phyloP scores from a whole-genome alignment of 1,140 invertebrate species.

The Nasonia vitripennis region DNA sequence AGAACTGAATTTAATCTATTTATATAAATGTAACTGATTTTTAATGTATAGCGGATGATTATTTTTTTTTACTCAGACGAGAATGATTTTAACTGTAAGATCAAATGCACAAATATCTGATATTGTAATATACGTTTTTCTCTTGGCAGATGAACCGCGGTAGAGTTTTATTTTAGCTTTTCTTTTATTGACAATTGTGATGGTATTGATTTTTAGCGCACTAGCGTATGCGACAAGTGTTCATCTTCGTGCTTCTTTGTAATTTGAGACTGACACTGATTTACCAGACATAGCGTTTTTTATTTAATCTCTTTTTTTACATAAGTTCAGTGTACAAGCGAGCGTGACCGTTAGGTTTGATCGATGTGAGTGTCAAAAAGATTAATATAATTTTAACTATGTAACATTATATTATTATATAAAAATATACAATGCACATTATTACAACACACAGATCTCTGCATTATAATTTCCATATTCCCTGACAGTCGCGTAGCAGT shows the following conservation, averaged over 20 bases:
- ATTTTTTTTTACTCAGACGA: neutral
- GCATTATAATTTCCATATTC: conserved; percentile 4
- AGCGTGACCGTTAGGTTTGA: conserved; percentile 29
- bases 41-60: neutral
- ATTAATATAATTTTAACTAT: conserved; percentile 45
- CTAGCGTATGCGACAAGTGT: neutral
- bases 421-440: conserved; percentile 51
- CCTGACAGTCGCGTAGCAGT: neutral
- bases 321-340: conserved; percentile 37
- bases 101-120: conserved; percentile 19
- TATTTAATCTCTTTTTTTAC: conserved; percentile 47
- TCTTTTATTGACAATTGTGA: neutral
- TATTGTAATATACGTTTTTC: conserved; percentile 14
- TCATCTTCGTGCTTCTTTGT: neutral
- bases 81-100: neutral
- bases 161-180: neutral
- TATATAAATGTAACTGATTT: neutral
- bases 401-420: conserved; percentile 48
- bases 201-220: neutral
- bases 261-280: conserved; percentile 46
- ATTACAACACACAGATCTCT: conserved; percentile 27
- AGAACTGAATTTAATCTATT: conserved; percentile 5
- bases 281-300: conserved; percentile 42
- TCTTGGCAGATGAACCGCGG: neutral
- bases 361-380: conserved; percentile 40